Evolutionary conservation across 2,888 invertebrate species (phyloP).

Genomic region (Linnaemya tessellans): DNA sequence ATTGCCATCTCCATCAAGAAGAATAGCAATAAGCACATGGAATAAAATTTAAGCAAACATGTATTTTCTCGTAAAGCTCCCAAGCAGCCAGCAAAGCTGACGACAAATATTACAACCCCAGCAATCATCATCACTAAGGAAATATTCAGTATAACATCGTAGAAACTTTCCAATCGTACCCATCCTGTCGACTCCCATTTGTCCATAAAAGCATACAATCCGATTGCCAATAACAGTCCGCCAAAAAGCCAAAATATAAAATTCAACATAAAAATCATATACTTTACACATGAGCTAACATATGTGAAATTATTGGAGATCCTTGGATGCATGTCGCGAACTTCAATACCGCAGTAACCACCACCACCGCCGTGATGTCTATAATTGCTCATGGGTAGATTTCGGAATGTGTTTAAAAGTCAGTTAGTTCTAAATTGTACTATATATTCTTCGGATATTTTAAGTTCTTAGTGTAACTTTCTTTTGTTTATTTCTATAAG

Average conservation of each 20-base stretch:
- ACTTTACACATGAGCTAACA: constrained; percentile 83
- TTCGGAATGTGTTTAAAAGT: not conserved
- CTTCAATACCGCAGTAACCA: constrained; percentile 81
- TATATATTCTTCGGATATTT: not conserved
- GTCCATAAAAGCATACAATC: constrained; percentile 95
- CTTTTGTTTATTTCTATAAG: not conserved
- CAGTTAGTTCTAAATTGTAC: constrained; percentile 22
- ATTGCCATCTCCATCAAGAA: constrained; percentile 96
- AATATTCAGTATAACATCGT: constrained; percentile 95
- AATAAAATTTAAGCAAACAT: constrained; percentile 95
- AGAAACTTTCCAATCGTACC: constrained; percentile 92
- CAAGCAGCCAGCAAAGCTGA: constrained; percentile 96
- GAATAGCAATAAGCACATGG: constrained; percentile 92
- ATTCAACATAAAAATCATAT: constrained; percentile 83
- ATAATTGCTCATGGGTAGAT: constrained; percentile 80
- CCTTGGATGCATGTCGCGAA: constrained; percentile 80
- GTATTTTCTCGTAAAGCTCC: constrained; percentile 92
- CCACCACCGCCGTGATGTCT: constrained; percentile 81
- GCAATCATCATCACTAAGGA: constrained; percentile 95
- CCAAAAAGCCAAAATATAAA: constrained; percentile 91
- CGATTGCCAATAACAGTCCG: constrained; percentile 92
- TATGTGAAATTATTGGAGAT: constrained; percentile 83
- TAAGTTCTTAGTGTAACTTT: constrained; percentile 9
- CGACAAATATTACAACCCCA: constrained; percentile 95
- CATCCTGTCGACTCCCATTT: constrained; percentile 95